These are phyloP conservation scores for Colossoma macropomum DNA, from an alignment of 2,113 vertebrate species.

Conservation along the genomic window DNA sequence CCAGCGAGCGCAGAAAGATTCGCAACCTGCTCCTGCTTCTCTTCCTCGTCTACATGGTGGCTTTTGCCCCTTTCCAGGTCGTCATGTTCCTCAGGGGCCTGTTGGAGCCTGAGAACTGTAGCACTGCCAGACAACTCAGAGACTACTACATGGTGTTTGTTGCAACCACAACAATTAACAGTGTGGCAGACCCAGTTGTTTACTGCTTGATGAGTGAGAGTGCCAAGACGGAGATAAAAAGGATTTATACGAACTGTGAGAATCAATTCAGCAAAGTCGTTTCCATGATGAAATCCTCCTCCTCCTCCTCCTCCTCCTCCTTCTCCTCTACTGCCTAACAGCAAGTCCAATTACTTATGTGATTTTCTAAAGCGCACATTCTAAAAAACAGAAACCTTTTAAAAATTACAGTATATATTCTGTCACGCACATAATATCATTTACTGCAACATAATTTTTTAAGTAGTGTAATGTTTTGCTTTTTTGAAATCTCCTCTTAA, in stretches of 20 bases:
- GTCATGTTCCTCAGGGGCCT: conserved; percentile 82
- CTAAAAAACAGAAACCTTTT: no score
- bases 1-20: conserved; percentile 82
- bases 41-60: conserved; percentile 82
- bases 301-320: no score
- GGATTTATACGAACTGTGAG: conserved; percentile 1
- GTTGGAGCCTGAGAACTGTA: conserved; percentile 72
- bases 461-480: no score
- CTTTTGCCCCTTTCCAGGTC: conserved; percentile 84
- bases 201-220: conserved; percentile 85
- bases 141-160: conserved; percentile 82
- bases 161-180: conserved; percentile 85
- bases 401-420: no score
- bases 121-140: conserved; percentile 74
- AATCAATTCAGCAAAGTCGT: background rate
- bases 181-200: conserved; percentile 82
- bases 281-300: conserved; percentile 2
- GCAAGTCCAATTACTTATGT: background rate
- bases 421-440: no score
- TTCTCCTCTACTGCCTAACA: background rate
- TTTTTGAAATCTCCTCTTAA: no score
- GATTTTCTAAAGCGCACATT: no score
- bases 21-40: conserved; percentile 80
- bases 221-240: conserved; percentile 52
- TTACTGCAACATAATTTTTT: no score